Base-by-base conservation (phyloP, 1,140 invertebrate genomes). In the Lineus longissimus region DNA sequence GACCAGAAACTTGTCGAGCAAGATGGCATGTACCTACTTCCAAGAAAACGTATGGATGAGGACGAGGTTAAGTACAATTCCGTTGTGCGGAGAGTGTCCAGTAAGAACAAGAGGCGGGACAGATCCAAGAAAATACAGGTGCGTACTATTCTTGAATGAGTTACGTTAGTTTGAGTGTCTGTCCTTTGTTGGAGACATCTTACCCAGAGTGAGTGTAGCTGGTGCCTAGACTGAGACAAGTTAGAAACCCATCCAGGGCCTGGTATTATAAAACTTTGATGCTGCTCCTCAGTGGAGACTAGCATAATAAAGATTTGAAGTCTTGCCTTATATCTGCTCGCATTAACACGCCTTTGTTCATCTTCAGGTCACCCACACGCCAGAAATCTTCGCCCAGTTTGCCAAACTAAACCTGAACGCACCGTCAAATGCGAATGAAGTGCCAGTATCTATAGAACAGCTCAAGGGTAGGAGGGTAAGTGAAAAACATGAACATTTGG, bases 321-420 rank as follows among this genome's bases (percentile, higher is more conserved):
- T 45, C 30, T 17, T 31, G 19, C 15, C 27, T 64, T 47, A 19
- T 25, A 33, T 25, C 23, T 23, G 17, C 30, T 31, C 15, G 22
- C 6, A 19, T 30, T 30, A 1, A 58, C 27, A 22, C n/a, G 4
- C 30, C 27, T 73, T 73, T 45, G 70, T 78, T 74, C 68, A 72
- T 13, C 76, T 75, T 54, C 70, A 68, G 11, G 61, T 79, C 2
- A 73, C 73, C 0, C 78, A 78, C 65, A 73, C 76, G 11, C 76
- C 76, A n/a, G 71, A 80, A 59, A 74, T 76, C 15, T 67, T 80
- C 58, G 56, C 67, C 40, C 76, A 79, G 66, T 80, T 80, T 65
- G 64, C 69, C 36, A 68, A 67, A 1, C 63, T 80, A 4, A 73
- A 70, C 13, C 59, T 80, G 55, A 71, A 64, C 41, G 73, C 78